Base-by-base conservation (phyloP, 2,888 invertebrate species). In the Heliconius ethilla region DNA sequence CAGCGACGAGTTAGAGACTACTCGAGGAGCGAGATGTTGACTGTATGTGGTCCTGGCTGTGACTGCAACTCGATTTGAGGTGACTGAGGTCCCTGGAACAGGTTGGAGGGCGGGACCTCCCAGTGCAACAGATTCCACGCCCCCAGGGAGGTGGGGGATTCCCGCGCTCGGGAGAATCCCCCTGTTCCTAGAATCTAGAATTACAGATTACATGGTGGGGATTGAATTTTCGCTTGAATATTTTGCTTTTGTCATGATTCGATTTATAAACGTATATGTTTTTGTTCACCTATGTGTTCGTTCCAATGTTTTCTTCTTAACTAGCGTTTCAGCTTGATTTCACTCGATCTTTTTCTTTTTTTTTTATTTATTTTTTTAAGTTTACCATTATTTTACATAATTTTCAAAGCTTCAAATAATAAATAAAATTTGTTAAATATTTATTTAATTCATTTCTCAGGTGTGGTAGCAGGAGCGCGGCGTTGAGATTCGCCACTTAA, bases 181-280 rank as follows among this genome's bases (percentile, higher is more conserved):
- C 33, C 59, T 72, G 11, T 72, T 72, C 74, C 74, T 18, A 74
- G 74, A 45, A 63, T 65, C 74, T 74, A 45, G 40, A 65, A 65
- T 65, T 74, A 74, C 40, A 74, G 63, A 37, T 74, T 74, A 45
- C n/a, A 29, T 63, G 13, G 63, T 27, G 62, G 62, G 27, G 63
- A 27, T 74, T 74, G 5, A 25, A 37, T 13, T 33, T 29, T 59
- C 11, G 13, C 7, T 55, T 18, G 33, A 33, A 55, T 33, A 22
- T 72, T 72, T 55, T 45, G 9, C 27, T 45, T 70, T 10, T 27
- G 37, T 1, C 18, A 51, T 70, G 45, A 45, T 69, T 63, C 29
- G 15, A 27, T 63, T 25, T 63, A 6, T 65, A 18, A 33, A 11
- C n/a, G 29, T 69, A 25, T 69, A 13, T 67, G 11, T 37, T 37